Conservation (phyloP, 2,888 invertebrate species). For the Melinopterus prodromus region DNA sequence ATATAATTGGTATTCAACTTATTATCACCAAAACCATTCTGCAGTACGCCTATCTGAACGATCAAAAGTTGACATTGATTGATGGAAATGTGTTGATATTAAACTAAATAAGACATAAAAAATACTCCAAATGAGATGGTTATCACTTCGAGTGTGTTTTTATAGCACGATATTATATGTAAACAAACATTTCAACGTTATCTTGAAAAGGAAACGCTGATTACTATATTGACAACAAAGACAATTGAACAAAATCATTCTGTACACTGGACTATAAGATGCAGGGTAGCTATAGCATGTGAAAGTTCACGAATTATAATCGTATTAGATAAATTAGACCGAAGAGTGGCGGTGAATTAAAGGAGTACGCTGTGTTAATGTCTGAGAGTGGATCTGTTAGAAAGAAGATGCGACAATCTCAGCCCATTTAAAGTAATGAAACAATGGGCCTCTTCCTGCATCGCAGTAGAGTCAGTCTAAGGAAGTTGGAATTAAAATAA, state of each 20-base stretch:
- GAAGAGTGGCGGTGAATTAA: background rate
- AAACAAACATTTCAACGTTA: background rate
- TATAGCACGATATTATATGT: background rate
- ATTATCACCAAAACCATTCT: too few species aligned
- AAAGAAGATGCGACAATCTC: slow-evolving; percentile 4
- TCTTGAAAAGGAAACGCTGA: background rate
- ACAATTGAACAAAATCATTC: background rate
- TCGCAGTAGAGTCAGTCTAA: background rate
- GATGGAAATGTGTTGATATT: too few species aligned
- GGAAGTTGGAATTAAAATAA: background rate
- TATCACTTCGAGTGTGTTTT: too few species aligned
- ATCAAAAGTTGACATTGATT: too few species aligned
- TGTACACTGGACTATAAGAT: background rate
- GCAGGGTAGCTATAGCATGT: background rate
- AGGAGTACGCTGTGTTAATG: background rate
- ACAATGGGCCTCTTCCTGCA: background rate
- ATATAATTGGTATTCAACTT: too few species aligned
- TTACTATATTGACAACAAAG: background rate
- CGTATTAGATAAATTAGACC: background rate
- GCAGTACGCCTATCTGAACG: too few species aligned
- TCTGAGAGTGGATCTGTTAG: background rate
- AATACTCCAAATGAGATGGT: too few species aligned
- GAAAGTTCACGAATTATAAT: background rate
- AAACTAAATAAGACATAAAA: too few species aligned
- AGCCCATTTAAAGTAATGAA: background rate